Conservation (phyloP, 2,797 vertebrate species). For the Pseudocheirus occidentalis region DNA sequence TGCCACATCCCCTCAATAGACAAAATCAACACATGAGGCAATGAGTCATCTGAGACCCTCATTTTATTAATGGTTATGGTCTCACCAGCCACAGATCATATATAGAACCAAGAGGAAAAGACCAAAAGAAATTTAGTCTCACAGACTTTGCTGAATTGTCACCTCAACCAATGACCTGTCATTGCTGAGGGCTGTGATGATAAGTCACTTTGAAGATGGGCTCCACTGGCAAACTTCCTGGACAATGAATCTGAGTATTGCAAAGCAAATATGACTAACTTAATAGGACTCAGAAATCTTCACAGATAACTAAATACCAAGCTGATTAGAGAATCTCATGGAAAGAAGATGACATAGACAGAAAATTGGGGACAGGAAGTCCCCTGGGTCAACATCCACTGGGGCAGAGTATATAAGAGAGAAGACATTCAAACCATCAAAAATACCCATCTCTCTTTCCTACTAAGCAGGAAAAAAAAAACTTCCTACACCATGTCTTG, state of each 20-base stretch:
- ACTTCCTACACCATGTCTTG: slow-evolving; percentile 53
- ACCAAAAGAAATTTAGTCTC: slow-evolving; percentile 5
- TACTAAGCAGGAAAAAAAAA: slow-evolving; percentile 15
- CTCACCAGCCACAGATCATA: neutral
- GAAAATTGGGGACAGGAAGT: slow-evolving; percentile 6
- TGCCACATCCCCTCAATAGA: neutral
- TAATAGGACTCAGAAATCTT: slow-evolving; percentile 49
- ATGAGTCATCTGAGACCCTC: neutral
- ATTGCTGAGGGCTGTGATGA: slow-evolving; percentile 1
- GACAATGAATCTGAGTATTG: slow-evolving; percentile 61
- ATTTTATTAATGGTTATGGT: neutral
- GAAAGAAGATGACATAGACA: slow-evolving; percentile 46
- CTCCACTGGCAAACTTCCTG: slow-evolving; percentile 53
- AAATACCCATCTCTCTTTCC: neutral
- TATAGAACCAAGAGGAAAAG: slow-evolving; percentile 14
- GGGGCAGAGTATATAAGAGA: neutral
- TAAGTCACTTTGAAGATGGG: slow-evolving; percentile 13
- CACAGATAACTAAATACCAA: slow-evolving; percentile 70
- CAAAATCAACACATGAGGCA: neutral
- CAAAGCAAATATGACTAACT: slow-evolving; percentile 45
- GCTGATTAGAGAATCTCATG: slow-evolving; percentile 65
- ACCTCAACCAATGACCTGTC: slow-evolving; percentile 8
- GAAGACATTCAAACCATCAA: neutral
- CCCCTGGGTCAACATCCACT: neutral
- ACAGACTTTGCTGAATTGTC: slow-evolving; percentile 32